A percentile compares a stretch with the other conserved stretches of the same genome.
phyloP scores from a whole-genome alignment of 2,797 vertebrate genomes.

The Acrocephalus scirpaceus region DNA sequence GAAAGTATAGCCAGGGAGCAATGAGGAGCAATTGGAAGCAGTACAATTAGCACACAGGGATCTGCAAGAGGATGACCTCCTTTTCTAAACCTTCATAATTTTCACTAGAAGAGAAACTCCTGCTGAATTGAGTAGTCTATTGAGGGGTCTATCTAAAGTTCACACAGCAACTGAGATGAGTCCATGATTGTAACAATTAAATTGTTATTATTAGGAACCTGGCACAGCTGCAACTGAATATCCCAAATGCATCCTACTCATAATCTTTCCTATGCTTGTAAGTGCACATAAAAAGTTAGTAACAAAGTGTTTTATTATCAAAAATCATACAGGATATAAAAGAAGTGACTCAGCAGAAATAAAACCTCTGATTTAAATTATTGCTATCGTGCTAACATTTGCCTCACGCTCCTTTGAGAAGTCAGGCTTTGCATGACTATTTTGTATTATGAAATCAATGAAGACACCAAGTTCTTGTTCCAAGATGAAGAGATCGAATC shows the following conservation, averaged over 20 bases:
- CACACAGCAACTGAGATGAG: not conserved
- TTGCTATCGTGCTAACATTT: not conserved
- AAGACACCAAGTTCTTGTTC: not conserved
- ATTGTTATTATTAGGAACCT: not conserved
- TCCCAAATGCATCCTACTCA: not conserved
- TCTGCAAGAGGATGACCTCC: not conserved
- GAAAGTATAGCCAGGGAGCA: not conserved
- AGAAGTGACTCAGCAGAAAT: not conserved
- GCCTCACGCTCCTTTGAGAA: not conserved
- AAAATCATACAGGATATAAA: not conserved
- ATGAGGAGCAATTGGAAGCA: not conserved
- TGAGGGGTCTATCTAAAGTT: not conserved
- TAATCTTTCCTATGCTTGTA: not conserved
- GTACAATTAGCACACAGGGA: not conserved
- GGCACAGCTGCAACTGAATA: not conserved
- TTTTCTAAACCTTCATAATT: not conserved
- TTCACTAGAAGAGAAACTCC: not conserved
- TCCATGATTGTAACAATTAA: not conserved
- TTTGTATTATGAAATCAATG: not conserved
- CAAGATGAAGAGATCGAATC: not conserved
- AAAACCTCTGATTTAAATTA: not conserved
- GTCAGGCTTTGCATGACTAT: not conserved
- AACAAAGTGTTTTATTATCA: not conserved
- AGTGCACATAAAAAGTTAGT: not conserved
- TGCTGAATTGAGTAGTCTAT: not conserved